Percentiles rank a stretch among this genome's conserved stretches.
Conservation (phyloP, 2,113 vertebrate genomes). For the Craseonycteris thonglongyai region DNA sequence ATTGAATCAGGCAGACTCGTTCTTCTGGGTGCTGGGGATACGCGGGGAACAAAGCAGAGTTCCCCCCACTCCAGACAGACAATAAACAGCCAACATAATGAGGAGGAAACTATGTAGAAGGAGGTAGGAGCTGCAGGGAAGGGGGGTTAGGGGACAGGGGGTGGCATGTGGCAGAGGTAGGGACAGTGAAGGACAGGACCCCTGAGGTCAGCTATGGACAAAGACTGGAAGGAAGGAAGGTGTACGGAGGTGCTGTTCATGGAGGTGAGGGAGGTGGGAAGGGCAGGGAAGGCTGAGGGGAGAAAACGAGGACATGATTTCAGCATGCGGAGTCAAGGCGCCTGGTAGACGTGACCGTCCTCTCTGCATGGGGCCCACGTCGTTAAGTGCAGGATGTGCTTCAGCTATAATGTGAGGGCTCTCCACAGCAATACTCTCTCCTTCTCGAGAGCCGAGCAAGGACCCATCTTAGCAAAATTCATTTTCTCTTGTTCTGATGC, state of each 20-base stretch:
- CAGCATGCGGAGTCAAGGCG: rapidly evolving
- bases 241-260: too few relatives aligned
- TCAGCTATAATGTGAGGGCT: rapidly evolving
- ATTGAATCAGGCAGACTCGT: neutral
- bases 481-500: neutral
- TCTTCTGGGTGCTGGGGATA: neutral
- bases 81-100: rapidly evolving
- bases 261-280: rapidly evolving
- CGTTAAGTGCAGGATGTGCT: neutral
- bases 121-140: too few relatives aligned
- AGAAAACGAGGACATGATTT: neutral
- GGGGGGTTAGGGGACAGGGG: rapidly evolving
- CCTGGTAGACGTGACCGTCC: neutral
- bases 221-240: too few relatives aligned
- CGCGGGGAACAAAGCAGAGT: neutral
- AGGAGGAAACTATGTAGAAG: neutral
- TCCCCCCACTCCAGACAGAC: neutral
- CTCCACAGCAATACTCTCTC: rapidly evolving
- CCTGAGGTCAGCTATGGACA: too few relatives aligned
- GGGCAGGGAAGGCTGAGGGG: too few relatives aligned
- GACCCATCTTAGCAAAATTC: neutral
- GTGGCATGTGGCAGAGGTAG: neutral
- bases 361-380: neutral
- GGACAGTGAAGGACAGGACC: neutral
- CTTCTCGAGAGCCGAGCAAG: neutral